Evolutionary conservation across 2,888 invertebrate genomes (phyloP).

Genomic region (Sminthurinus aureus): DNA sequence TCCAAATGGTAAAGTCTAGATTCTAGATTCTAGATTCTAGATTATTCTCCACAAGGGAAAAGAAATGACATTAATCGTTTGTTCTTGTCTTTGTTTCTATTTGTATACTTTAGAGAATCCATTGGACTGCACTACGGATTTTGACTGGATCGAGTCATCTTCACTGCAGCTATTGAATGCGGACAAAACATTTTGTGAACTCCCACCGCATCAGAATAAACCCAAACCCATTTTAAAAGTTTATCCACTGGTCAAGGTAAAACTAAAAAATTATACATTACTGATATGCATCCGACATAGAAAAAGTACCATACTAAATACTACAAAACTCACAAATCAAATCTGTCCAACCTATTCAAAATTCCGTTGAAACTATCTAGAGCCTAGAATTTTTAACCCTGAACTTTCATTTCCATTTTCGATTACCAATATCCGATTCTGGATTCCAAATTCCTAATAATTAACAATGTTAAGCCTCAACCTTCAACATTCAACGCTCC

Average conservation of each 20-base stretch:
- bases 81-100: not conserved
- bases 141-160: slow-evolving; percentile 51
- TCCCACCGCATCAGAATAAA: slow-evolving; percentile 57
- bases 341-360: no score
- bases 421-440: no score
- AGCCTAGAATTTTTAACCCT: not conserved
- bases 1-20: no score
- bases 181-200: slow-evolving; percentile 53
- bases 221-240: slow-evolving; percentile 57
- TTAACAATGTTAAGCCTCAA: no score
- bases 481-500: no score
- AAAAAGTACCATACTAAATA: no score
- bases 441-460: no score
- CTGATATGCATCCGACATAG: no score
- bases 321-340: no score
- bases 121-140: slow-evolving; percentile 55
- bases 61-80: not conserved
- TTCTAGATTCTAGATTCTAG: no score
- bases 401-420: not conserved
- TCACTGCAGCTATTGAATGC: slow-evolving; percentile 44
- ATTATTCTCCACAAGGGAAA: no score
- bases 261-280: not conserved
- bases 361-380: not conserved
- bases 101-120: slow-evolving; percentile 50
- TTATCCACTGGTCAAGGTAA: slow-evolving; percentile 56